phyloP scores from a whole-genome alignment of 2,113 vertebrate species.

The Phylloscopus trochiloides region DNA sequence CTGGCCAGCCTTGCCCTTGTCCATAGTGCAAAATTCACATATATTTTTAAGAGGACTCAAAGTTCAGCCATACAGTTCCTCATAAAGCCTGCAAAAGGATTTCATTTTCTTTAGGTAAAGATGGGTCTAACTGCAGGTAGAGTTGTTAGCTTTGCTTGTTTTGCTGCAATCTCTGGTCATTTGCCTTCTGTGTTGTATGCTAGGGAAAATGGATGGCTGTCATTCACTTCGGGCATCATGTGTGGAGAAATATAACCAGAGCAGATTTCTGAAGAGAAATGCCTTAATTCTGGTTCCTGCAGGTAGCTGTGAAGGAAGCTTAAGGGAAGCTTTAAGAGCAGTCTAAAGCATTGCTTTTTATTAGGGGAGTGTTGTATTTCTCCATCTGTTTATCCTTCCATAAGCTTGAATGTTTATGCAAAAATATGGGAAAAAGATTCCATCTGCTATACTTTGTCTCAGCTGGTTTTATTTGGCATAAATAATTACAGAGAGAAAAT shows the following conservation, averaged over 20 bases:
- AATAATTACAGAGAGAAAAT: constrained; percentile 2
- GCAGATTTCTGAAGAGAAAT: neutral
- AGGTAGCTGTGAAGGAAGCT: neutral
- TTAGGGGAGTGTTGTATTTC: neutral
- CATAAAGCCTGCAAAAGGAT: neutral
- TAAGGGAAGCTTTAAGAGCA: neutral
- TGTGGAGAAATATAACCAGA: neutral
- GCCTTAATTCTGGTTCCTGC: neutral
- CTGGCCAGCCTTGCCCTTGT: neutral
- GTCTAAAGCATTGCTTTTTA: neutral
- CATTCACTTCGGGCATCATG: neutral
- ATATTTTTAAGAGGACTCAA: neutral
- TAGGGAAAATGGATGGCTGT: neutral
- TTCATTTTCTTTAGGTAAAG: neutral
- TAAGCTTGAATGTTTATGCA: constrained; percentile 1
- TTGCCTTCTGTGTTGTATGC: neutral
- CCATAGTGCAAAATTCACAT: neutral
- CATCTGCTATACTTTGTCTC: neutral
- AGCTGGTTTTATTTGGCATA: constrained; percentile 29
- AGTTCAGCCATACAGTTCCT: neutral
- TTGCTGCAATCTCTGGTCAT: neutral
- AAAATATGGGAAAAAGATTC: neutral
- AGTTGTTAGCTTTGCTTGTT: neutral
- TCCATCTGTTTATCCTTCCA: neutral
- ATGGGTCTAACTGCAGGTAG: neutral